Evolutionary conservation across 2,113 vertebrate species (phyloP).

Genomic region (Melanotaenia duboulayi): DNA sequence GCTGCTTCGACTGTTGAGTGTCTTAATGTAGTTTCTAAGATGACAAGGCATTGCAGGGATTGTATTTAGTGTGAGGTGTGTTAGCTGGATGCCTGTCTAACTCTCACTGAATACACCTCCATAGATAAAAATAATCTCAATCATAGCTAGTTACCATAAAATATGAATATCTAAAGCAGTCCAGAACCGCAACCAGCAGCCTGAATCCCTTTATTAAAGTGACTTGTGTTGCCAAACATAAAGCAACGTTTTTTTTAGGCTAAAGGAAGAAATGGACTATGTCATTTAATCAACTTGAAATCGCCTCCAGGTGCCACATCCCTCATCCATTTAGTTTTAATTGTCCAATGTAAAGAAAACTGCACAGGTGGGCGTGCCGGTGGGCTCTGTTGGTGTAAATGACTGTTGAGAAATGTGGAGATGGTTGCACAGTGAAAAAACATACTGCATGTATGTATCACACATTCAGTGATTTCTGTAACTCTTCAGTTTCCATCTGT

Average conservation of each 20-base stretch:
- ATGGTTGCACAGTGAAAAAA: conserved; percentile 53
- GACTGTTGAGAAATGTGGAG: conserved; percentile 20
- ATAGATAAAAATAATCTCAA: conserved; percentile 10
- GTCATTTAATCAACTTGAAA: conserved; percentile 13
- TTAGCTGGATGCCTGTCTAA: conserved; percentile 30
- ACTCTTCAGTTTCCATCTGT: conserved; percentile 73
- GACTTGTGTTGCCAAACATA: conserved; percentile 14
- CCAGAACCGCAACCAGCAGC: conserved; percentile 8
- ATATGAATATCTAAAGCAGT: conserved; percentile 23
- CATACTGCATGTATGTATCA: conserved; percentile 73
- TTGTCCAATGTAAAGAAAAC: conserved; percentile 11
- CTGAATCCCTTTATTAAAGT: conserved; percentile 11
- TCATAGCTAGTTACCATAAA: conserved; percentile 3
- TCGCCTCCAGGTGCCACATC: conserved; percentile 9
- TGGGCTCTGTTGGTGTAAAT: conserved; percentile 11
- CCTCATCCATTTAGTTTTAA: conserved; percentile 6
- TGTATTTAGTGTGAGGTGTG: conserved; percentile 7
- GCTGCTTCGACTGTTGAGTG: conserved; percentile 27
- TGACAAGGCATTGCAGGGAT: conserved; percentile 15
- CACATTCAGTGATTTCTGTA: conserved; percentile 70
- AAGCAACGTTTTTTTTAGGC: conserved; percentile 1
- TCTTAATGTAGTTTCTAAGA: conserved; percentile 42
- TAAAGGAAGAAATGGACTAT: conserved; percentile 7
- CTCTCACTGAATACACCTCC: conserved; percentile 20
- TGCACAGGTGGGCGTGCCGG: neutral